phyloP scores from a whole-genome alignment of 2,888 invertebrate species.

The Mactromeris polynyma region DNA sequence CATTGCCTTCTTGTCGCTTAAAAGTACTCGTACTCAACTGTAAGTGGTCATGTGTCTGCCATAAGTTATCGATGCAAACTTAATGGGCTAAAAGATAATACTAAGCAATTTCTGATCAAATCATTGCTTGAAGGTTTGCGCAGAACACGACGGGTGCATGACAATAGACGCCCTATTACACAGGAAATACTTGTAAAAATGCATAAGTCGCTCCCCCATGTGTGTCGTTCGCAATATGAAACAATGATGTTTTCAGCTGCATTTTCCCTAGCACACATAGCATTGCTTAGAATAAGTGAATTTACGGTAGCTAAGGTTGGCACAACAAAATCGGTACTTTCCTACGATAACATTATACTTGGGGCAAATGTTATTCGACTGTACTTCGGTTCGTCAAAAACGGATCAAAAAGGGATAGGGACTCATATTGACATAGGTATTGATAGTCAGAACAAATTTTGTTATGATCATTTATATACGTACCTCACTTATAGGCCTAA shows the following conservation, averaged over 20 bases:
- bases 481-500: neutral
- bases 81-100: neutral
- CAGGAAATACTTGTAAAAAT: too few relatives aligned
- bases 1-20: neutral
- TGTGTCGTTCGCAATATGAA: conserved; percentile 6
- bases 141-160: too few relatives aligned
- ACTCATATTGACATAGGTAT: neutral
- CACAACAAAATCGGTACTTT: neutral
- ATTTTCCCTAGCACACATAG: neutral
- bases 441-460: conserved; percentile 3
- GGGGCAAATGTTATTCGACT: neutral
- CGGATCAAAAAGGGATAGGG: neutral
- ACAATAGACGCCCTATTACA: too few relatives aligned
- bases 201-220: too few relatives aligned
- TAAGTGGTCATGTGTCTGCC: neutral
- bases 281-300: neutral
- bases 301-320: neutral
- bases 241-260: neutral
- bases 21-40: neutral
- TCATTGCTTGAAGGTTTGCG: too few relatives aligned
- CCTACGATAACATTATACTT: neutral
- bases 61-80: conserved; percentile 3
- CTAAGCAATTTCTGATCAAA: conserved; percentile 28
- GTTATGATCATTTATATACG: conserved; percentile 5
- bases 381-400: neutral